Conservation (phyloP, 2,888 invertebrate genomes). For the Temnothorax rugatulus region DNA sequence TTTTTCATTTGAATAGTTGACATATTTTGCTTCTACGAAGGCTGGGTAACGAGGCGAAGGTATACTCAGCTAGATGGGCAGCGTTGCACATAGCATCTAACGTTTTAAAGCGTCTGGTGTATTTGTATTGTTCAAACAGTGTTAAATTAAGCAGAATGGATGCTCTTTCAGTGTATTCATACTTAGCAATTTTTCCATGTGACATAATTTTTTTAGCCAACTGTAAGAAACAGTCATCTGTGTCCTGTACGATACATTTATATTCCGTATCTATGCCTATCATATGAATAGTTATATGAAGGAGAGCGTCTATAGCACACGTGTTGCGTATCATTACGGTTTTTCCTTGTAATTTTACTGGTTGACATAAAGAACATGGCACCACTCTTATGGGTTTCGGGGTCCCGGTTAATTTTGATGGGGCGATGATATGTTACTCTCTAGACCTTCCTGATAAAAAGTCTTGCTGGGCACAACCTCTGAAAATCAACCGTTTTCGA, state of each 20-base stretch:
- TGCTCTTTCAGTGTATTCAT: background rate
- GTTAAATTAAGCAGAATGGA: background rate
- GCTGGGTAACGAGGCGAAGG: background rate
- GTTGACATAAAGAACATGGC: too few species aligned
- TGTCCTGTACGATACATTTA: background rate
- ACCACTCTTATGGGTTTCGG: too few species aligned
- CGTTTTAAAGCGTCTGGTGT: background rate
- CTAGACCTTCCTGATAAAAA: too few species aligned
- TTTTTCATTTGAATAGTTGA: background rate
- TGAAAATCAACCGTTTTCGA: too few species aligned
- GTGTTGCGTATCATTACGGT: background rate
- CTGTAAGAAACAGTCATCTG: background rate
- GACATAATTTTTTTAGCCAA: background rate
- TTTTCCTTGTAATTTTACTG: background rate
- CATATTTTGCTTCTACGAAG: background rate
- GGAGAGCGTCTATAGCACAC: background rate
- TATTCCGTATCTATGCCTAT: background rate
- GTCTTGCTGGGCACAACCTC: too few species aligned
- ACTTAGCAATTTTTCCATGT: background rate
- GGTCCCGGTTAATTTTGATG: too few species aligned
- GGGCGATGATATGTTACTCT: too few species aligned
- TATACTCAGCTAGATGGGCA: background rate
- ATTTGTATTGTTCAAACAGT: background rate
- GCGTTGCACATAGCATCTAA: slow-evolving; percentile 6
- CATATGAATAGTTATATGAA: background rate